Percentiles rank a stretch among this genome's conserved stretches.
Conservation (phyloP, 1,140 invertebrate species). For the Pseudomyrmex concolor region DNA sequence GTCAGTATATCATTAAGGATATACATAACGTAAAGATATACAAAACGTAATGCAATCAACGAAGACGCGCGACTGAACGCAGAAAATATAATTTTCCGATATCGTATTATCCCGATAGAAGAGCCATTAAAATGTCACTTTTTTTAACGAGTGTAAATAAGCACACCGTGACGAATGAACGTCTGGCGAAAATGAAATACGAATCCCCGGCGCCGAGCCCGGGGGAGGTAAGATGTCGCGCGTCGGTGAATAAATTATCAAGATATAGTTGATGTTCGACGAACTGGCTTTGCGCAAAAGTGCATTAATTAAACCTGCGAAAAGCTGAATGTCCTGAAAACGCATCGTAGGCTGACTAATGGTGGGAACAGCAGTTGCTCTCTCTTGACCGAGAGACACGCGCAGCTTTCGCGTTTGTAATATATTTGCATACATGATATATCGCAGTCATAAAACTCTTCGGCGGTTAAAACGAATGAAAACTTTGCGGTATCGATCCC, state of each 20-base stretch:
- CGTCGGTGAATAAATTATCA: slow-evolving; percentile 68
- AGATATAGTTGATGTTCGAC: slow-evolving; percentile 57
- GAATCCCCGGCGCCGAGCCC: not conserved
- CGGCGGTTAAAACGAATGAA: not conserved
- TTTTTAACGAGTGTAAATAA: slow-evolving; percentile 68
- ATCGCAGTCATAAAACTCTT: slow-evolving; percentile 1
- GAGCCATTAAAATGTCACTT: slow-evolving; percentile 67
- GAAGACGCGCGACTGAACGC: slow-evolving; percentile 17
- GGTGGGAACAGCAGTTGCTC: slow-evolving; percentile 27
- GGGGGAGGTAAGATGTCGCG: slow-evolving; percentile 24
- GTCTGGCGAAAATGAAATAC: slow-evolving; percentile 63
- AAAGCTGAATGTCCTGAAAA: slow-evolving; percentile 33
- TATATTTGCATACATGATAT: not conserved
- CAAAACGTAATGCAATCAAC: slow-evolving; percentile 32
- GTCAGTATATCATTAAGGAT: not conserved
- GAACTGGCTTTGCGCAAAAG: slow-evolving; percentile 42
- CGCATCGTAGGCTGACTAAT: slow-evolving; percentile 58
- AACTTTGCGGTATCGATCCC: slow-evolving; percentile 1
- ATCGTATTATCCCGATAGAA: slow-evolving; percentile 54
- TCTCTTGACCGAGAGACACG: slow-evolving; percentile 18
- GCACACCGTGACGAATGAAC: slow-evolving; percentile 38
- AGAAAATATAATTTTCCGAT: slow-evolving; percentile 49
- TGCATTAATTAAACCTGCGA: slow-evolving; percentile 66
- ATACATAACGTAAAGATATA: not conserved
- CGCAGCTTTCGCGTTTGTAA: slow-evolving; percentile 40